Evolutionary conservation across 2,797 vertebrate species (phyloP), one percentile per base, ranked within the genome.

Genomic region (Mus caroli): DNA sequence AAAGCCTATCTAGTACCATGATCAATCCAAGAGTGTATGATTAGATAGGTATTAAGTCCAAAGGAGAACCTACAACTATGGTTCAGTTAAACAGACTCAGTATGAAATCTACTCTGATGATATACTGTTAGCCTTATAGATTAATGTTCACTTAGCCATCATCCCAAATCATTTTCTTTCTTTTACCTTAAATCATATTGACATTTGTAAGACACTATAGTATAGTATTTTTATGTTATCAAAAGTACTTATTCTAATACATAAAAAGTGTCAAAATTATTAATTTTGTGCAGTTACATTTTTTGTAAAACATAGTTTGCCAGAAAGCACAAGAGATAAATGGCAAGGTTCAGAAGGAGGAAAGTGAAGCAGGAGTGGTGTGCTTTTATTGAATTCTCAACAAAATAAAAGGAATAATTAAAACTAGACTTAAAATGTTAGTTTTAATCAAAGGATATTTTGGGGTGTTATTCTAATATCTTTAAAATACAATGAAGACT

Each of bases 401-500:
- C 15, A 69, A 69, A 54, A 54, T 78, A 79, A 79, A 54, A 7
- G 43, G 43, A 54, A 31, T 22, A 17, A 40, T 83, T 40, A 15
- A 83, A 58, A 15, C 24, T 56, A 37, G 1, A 82, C 6, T 43
- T 77, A 71, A 75, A 92, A 79, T 64, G 43, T 67, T 43, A 86
- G 10, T 73, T 9, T 40, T 20, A 26, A 10, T 6, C 11, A 87
- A 87, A 78, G 17, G 82, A 46, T 0, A 58, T 73, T 67, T 40
- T 62, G 73, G 9, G 2, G 58, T 62, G 1, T 31, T 46, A 87
- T 34, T 69, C 76, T n/a, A 96, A 90, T 92, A 77, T 58, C 31
- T 11, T 1, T 88, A 10, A 96, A 87, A 94, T 52, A 56, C 69
- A 92, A 95, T 93, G 83, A 84, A 52, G 83, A 91, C 64, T 88